Evolutionary conservation across 2,888 invertebrate species (phyloP).

Genomic region (Polydrusus cervinus): DNA sequence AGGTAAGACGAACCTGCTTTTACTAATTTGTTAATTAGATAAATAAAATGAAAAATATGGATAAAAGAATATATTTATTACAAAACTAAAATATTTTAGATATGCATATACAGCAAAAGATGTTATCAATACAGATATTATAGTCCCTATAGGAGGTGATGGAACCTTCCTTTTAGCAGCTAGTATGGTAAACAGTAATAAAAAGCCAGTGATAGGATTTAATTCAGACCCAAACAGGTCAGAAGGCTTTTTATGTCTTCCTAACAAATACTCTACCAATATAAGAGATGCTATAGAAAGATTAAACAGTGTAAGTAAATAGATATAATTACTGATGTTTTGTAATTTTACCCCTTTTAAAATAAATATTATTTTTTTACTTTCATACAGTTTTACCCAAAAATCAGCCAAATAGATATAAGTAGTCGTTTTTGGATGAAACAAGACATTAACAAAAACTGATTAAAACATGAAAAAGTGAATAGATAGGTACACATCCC

Average conservation of each 20-base stretch:
- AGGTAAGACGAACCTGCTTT: slow-evolving; percentile 72
- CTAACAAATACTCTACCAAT: slow-evolving; percentile 87
- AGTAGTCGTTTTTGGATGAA: too few species aligned
- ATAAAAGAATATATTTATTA: too few species aligned
- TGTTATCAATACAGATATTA: slow-evolving; percentile 93
- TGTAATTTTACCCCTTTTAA: too few species aligned
- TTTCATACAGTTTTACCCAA: too few species aligned
- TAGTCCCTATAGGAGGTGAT: slow-evolving; percentile 94
- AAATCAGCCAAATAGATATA: too few species aligned
- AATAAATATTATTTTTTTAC: too few species aligned
- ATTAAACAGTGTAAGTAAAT: slow-evolving; percentile 78
- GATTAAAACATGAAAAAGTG: too few species aligned
- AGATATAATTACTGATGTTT: background rate
- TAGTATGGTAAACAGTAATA: slow-evolving; percentile 82
- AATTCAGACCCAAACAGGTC: slow-evolving; percentile 96
- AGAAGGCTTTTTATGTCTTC: slow-evolving; percentile 93
- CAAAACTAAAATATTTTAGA: slow-evolving; percentile 64
- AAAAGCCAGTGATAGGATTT: slow-evolving; percentile 96
- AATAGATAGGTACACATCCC: too few species aligned
- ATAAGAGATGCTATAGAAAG: slow-evolving; percentile 86
- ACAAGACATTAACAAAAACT: too few species aligned
- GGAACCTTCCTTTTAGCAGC: slow-evolving; percentile 97
- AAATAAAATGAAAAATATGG: background rate
- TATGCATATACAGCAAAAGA: slow-evolving; percentile 78
- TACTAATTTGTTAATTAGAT: background rate